Evolutionary conservation across 2,888 invertebrate species (phyloP).

Genomic region (Cheilosia scutellata): DNA sequence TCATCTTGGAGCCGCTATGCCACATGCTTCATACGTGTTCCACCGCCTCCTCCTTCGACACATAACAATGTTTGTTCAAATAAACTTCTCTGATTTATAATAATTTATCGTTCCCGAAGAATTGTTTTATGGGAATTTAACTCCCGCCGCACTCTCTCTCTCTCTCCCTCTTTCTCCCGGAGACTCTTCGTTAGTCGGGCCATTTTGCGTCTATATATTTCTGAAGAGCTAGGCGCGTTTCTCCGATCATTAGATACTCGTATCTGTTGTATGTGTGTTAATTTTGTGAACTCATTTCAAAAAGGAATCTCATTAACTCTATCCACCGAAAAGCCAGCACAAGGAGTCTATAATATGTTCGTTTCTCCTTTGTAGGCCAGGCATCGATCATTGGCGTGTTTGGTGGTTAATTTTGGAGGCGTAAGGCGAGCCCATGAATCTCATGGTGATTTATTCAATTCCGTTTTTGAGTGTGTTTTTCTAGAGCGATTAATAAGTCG

Average conservation of each 20-base stretch:
- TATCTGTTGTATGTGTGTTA: not conserved
- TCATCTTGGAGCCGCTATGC: constrained; percentile 58
- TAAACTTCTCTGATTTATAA: constrained; percentile 71
- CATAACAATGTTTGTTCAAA: constrained; percentile 68
- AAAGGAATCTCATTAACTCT: constrained; percentile 73
- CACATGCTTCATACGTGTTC: constrained; percentile 65
- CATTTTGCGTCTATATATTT: constrained; percentile 62
- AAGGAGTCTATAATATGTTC: constrained; percentile 12
- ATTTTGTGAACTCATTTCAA: constrained; percentile 27
- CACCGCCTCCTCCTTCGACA: constrained; percentile 45
- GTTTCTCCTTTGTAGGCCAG: constrained; percentile 19
- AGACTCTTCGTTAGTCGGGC: constrained; percentile 21
- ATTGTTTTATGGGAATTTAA: constrained; percentile 62
- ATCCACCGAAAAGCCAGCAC: not conserved
- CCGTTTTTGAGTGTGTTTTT: constrained; percentile 63
- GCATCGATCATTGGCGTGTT: constrained; percentile 72
- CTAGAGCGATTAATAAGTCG: constrained; percentile 65
- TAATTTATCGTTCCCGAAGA: constrained; percentile 61
- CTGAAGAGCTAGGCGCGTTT: constrained; percentile 34
- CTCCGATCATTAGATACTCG: constrained; percentile 45
- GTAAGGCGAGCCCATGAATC: constrained; percentile 57
- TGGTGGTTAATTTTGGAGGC: constrained; percentile 67
- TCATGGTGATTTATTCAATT: constrained; percentile 65
- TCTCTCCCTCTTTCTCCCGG: not conserved
- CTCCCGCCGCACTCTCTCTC: not conserved